Base-by-base conservation (phyloP, 2,797 vertebrate genomes). In the Craterocephalus amniculus region DNA sequence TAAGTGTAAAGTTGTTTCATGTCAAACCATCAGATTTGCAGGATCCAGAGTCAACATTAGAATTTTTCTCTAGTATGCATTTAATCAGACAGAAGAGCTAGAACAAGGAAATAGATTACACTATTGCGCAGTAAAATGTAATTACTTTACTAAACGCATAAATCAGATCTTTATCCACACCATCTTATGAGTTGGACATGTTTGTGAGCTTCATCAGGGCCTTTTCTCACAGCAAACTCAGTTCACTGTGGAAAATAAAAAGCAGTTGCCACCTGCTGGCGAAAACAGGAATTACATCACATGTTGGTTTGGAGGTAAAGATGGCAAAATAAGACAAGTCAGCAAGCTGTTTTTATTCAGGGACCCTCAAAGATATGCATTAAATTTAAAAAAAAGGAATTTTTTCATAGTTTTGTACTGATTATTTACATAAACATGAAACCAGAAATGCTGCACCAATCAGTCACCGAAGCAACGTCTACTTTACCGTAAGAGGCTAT, bases 201-300 rank as follows among this genome's bases (percentile, higher is more conserved):
- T 49, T 22, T 22, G 2, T 49, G 22, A 22, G 10, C 22, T 51
- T 22, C 4, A 51, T 24, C 3, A 4, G 10, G 48, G 11, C 12
- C 45, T 49, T 49, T 49, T 49, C 45, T 1, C 3, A 51, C 48
- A 51, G n/a, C 0, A 51, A 11, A 24, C 48, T 49, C 18, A 4
- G 3, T 11, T 51, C 22, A 49, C 6, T n/a, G 18, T 45, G 43
- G 43, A 45, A 8, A 52, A 26, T 49, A 26, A 64, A 52, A n/a
- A 22, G 1, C 12, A 18, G 29, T 49, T 20, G 10, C 83, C 81
- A 60, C 74, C 80, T 83, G 70, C 76, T 83, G 81, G 78, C 57
- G 2, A 12, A 63, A 64, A 58, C 12, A 7, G 22, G 26, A 70
- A 69, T 29, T 45, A n/a, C 52, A 45, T 2, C 2, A 40, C 40